Evolutionary conservation across 2,888 invertebrate genomes (phyloP).

Genomic region (Lucinisca nassula): DNA sequence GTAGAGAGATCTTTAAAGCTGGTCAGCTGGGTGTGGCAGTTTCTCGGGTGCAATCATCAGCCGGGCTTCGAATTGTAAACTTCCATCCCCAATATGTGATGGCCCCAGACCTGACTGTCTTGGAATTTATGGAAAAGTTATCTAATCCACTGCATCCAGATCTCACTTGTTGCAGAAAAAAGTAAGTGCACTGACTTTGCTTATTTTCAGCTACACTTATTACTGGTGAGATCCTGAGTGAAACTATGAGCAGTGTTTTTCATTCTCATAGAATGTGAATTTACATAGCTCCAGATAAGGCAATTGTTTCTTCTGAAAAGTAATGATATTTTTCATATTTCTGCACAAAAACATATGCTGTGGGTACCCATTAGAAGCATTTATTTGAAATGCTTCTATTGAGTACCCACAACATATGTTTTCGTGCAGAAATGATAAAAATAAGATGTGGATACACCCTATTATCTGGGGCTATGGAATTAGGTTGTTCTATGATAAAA

Average conservation of each 20-base stretch:
- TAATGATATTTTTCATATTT: too few relatives aligned
- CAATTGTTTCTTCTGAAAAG: too few relatives aligned
- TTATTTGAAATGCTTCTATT: too few relatives aligned
- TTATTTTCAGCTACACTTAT: background rate
- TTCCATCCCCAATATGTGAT: constrained; percentile 31
- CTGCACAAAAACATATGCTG: too few relatives aligned
- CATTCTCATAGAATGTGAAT: background rate
- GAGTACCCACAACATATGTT: background rate
- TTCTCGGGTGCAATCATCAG: constrained; percentile 21
- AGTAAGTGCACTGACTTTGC: background rate
- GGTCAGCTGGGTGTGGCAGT: constrained; percentile 41
- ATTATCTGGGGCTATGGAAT: background rate
- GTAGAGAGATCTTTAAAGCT: constrained; percentile 25
- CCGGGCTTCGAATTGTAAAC: constrained; percentile 19
- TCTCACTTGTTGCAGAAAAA: background rate
- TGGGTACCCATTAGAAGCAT: too few relatives aligned
- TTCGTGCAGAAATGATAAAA: too few relatives aligned
- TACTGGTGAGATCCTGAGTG: background rate
- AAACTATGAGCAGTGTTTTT: background rate
- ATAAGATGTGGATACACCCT: background rate
- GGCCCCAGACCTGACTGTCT: background rate
- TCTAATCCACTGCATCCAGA: background rate
- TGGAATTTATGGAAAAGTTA: background rate
- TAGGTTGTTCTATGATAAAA: background rate
- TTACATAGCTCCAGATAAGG: too few relatives aligned